Evolutionary conservation across 2,797 vertebrate genomes (phyloP).

Genomic region (Malacoraja senta): DNA sequence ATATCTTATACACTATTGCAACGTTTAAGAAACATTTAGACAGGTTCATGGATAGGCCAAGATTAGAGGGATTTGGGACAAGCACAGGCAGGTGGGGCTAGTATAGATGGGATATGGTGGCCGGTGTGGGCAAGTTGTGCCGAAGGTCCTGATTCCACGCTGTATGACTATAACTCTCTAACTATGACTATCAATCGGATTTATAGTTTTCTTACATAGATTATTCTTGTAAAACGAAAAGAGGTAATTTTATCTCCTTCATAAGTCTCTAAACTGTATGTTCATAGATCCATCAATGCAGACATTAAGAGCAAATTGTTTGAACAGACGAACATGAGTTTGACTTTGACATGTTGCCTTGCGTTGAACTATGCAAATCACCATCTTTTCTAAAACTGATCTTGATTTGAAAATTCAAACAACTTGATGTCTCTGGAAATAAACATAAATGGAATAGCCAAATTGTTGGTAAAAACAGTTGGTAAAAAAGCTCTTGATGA

Average conservation of each 20-base stretch:
- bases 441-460: too few species aligned
- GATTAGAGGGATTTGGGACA: too few species aligned
- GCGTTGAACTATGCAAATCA: background rate
- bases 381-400: background rate
- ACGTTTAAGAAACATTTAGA: too few species aligned
- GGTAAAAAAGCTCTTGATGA: background rate
- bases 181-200: background rate
- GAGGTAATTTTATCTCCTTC: background rate
- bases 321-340: background rate
- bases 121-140: too few species aligned
- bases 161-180: too few species aligned
- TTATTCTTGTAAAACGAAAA: background rate
- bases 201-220: background rate
- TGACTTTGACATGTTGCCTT: background rate
- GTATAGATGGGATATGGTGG: too few species aligned
- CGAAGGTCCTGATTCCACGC: too few species aligned
- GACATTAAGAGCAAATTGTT: background rate
- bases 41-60: too few species aligned
- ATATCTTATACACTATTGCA: too few species aligned
- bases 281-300: background rate
- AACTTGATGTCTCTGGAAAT: background rate
- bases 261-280: background rate
- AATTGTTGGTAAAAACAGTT: background rate
- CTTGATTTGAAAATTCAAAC: background rate
- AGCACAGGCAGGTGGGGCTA: too few species aligned